phyloP scores from a whole-genome alignment of 2,113 vertebrate species.

The Bambusicola thoracicus region DNA sequence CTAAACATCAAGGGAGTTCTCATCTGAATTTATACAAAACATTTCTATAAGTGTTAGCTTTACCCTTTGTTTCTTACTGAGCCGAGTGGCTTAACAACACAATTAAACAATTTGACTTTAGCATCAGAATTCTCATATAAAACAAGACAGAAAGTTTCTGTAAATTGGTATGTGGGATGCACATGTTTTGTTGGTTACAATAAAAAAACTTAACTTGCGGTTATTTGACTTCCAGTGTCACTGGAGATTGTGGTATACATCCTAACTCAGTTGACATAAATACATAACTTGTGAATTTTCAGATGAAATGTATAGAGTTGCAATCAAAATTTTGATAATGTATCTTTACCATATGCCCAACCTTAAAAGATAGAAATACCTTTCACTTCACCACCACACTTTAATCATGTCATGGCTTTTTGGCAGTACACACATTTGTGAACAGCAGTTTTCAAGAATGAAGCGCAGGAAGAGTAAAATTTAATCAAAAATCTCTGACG shows the following conservation, averaged over 20 bases:
- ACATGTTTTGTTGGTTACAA: rapidly evolving
- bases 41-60: neutral
- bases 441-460: too few species aligned
- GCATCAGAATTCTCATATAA: neutral
- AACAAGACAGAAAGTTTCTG: neutral
- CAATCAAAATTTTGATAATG: too few species aligned
- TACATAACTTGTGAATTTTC: too few species aligned
- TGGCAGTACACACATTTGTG: too few species aligned
- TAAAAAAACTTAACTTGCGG: neutral
- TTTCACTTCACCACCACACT: too few species aligned
- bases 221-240: neutral
- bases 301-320: too few species aligned
- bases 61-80: neutral
- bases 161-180: neutral
- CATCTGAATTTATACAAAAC: neutral
- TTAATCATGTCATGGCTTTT: too few species aligned
- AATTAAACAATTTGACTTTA: neutral
- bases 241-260: neutral
- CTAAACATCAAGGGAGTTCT: neutral
- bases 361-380: too few species aligned
- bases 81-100: neutral
- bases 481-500: too few species aligned
- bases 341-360: too few species aligned
- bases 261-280: neutral
- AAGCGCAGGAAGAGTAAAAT: too few species aligned